Conservation (phyloP, 2,797 vertebrate genomes). For the Ciconia nigra region DNA sequence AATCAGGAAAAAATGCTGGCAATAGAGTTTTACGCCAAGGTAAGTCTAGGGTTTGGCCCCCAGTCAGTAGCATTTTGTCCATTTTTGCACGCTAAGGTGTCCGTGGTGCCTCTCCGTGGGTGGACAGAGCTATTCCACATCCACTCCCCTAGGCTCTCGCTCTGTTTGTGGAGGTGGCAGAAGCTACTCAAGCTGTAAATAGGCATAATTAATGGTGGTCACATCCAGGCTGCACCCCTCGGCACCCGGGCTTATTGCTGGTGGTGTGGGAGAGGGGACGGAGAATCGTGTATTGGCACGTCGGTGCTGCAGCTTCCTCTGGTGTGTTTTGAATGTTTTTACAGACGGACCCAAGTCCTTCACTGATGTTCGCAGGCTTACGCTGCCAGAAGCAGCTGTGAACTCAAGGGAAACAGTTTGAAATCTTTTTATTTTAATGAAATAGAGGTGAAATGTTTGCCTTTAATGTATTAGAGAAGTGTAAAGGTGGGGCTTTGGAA, state of each 20-base stretch:
- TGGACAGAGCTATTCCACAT: rapidly evolving
- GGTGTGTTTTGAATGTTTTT: rapidly evolving
- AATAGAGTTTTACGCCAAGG: background rate
- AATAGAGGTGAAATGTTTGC: background rate
- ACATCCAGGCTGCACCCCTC: rapidly evolving
- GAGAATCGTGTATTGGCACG: rapidly evolving
- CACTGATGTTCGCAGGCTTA: background rate
- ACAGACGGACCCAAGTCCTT: background rate
- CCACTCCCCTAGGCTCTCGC: rapidly evolving
- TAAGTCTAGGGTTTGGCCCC: background rate
- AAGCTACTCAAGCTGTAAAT: background rate
- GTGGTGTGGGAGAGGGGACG: rapidly evolving
- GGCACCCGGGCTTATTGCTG: rapidly evolving
- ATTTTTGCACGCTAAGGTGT: rapidly evolving
- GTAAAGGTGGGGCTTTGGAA: background rate
- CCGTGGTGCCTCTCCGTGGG: background rate
- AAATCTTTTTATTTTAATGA: background rate
- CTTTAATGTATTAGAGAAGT: background rate
- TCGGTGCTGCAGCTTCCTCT: background rate
- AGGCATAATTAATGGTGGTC: background rate
- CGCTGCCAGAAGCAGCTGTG: background rate
- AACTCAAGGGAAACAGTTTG: background rate
- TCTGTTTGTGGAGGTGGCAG: background rate
- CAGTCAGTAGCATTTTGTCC: rapidly evolving
- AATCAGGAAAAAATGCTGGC: background rate